Base-by-base conservation (phyloP, 2,888 invertebrate genomes). In the Drosophila differens region DNA sequence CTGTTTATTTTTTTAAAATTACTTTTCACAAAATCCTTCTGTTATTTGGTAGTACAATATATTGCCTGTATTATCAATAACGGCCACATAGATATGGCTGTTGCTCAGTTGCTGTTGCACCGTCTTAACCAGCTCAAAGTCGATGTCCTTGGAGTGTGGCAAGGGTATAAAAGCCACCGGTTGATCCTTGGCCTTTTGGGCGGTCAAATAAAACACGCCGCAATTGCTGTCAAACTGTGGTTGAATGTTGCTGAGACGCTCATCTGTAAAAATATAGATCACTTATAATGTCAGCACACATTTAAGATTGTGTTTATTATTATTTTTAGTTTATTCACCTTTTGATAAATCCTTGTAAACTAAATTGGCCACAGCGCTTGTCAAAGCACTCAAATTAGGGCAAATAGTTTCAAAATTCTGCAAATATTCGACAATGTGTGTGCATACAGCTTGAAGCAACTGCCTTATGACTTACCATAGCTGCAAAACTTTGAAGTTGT, bases 301-400 rank as follows among this genome's bases (percentile, higher is more conserved):
- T 7, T 22, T n/a, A 12, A 10, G 4, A 25, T n/a, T 44, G 6
- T 6, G 28, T 9, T 49, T 1, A 22, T 14, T 16, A 12, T 4
- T 16, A 28, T 12, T 10, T 6, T 10, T 14, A 1, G 32, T 28
- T 25, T n/a, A 14, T 19, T 30, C 54, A 63, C 61, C 35, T 25
- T 60, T 66, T 52, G 94, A 94, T 51, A 95, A 87, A 83, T 95
- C 95, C 54, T 94, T 92, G 81, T 94, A 95, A 4, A 95, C 94
- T 79, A 95, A 94, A 60, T 93, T 93, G 1, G 94, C 94, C 74
- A 94, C 90, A 3, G 94, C 93, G 22, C 94, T 94, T 79, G 94
- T 93, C 28, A 92, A 83, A 72, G 92, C 92, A n/a, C 9, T 55
- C 2, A 76, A 60, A 78, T 94, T 90, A 57, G 94, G 94, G 1